Base-by-base conservation (phyloP, 2,797 vertebrate genomes). In the Falco concolor region DNA sequence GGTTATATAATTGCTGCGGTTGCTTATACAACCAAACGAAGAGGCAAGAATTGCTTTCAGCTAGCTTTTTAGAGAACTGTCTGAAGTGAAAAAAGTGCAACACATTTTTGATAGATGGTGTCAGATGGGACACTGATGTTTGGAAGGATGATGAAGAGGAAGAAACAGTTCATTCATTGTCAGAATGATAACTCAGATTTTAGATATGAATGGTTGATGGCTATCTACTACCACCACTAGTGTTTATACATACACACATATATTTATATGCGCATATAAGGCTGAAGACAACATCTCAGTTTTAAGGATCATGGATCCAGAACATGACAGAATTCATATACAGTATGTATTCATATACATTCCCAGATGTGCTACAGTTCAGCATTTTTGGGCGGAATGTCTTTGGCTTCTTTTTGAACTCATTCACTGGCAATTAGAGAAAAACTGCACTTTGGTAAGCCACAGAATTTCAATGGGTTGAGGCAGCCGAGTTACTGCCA, bases 401-500 rank as follows among this genome's bases (percentile, higher is more conserved):
- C 61, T 79, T 94, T 64, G 53, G 45, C 63, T 95, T 95, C 36
- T 47, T 91, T 97, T 79, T 92, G 65, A 94, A 65, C 74, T 73
- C 61, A 88, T 94, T 64, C 42, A 54, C 45, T 67, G 30, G 59
- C 88, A 96, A 89, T 28, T 47, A 96, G 78, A 94, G 91, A 97
- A 90, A 90, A 96, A 32, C 25, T 34, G 87, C 85, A 74, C 56
- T 91, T 92, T 89, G 90, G 83, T 97, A 52, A 74, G 56, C 83
- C 88, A 67, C 53, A 91, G 83, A 84, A 97, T 96, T 97, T 96
- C 95, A 89, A 30, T 64, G 87, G 92, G 83, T 57, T 56, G 24
- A 90, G 53, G 73, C 44, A 91, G 81, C 36, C 69, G 82, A 80
- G 80, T 95, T 94, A 24, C 49, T 93, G 76, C 82, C 53, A 52